Evolutionary conservation across 2,797 vertebrate genomes (phyloP).

Genomic region (Eulemur rubriventer): DNA sequence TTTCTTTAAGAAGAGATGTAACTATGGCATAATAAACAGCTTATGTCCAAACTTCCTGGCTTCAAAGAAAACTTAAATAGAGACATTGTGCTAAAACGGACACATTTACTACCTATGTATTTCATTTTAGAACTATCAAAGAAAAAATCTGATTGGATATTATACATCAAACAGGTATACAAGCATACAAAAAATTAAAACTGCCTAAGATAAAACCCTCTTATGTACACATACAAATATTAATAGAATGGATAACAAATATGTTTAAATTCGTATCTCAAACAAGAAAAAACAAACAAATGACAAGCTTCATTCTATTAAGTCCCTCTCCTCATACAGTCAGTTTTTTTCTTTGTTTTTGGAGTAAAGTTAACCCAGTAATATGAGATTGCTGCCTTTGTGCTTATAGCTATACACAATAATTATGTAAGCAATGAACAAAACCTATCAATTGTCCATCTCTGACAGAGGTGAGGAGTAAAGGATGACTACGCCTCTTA

Average conservation of each 20-base stretch:
- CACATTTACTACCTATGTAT: slow-evolving; percentile 49
- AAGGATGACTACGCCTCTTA: background rate
- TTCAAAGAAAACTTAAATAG: slow-evolving; percentile 80
- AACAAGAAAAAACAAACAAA: slow-evolving; percentile 10
- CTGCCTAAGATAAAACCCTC: background rate
- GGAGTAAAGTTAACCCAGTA: background rate
- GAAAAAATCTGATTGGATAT: slow-evolving; percentile 53
- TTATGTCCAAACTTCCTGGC: slow-evolving; percentile 78
- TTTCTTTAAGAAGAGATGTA: slow-evolving; percentile 82
- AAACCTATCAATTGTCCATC: background rate
- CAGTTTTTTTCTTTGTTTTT: background rate
- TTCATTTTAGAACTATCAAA: slow-evolving; percentile 67
- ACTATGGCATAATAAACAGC: slow-evolving; percentile 82
- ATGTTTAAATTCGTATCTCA: background rate
- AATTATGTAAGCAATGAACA: background rate
- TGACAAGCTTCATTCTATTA: slow-evolving; percentile 1
- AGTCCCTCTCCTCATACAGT: background rate
- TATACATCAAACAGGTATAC: slow-evolving; percentile 58
- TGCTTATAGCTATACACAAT: background rate
- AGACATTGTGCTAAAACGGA: slow-evolving; percentile 68
- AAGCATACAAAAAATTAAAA: slow-evolving; percentile 50
- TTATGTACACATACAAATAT: background rate
- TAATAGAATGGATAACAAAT: slow-evolving; percentile 1
- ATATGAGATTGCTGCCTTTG: background rate
- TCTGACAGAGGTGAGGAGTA: background rate